These are phyloP conservation scores for Drosophila auraria DNA, from an alignment of 1,140 invertebrate genomes.

Conservation along the genomic window DNA sequence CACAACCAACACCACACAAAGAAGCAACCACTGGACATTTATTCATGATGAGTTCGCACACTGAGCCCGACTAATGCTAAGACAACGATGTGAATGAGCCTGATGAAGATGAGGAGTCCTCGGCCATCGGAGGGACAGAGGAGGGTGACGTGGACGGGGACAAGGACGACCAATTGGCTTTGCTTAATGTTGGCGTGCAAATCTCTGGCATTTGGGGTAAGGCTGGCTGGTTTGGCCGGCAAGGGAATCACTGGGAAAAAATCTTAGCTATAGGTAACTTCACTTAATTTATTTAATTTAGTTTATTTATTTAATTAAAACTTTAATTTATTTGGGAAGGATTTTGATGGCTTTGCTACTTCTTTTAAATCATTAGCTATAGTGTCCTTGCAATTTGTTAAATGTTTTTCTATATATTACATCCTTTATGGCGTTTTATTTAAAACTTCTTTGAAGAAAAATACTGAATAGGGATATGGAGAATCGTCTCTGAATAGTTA, in stretches of 20 bases:
- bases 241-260: conserved; percentile 2
- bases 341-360: no score
- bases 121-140: neutral
- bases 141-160: neutral
- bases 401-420: no score
- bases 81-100: conserved; percentile 56
- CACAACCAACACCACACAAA: conserved; percentile 27
- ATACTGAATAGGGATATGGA: no score
- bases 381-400: fast-evolving
- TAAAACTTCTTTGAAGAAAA: no score
- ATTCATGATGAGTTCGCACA: conserved; percentile 70
- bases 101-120: conserved; percentile 53
- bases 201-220: conserved; percentile 72
- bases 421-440: no score
- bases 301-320: no score
- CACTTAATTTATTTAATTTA: no score
- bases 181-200: conserved; percentile 77
- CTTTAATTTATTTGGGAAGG: no score
- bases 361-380: neutral
- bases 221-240: conserved; percentile 25
- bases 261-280: neutral
- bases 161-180: conserved; percentile 73
- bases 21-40: conserved; percentile 65
- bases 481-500: no score
- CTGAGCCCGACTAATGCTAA: conserved; percentile 61